Percentiles rank a stretch among this genome's conserved stretches.
Conservation (phyloP, 2,888 invertebrate species). For the Aphidoletes aphidimyza region DNA sequence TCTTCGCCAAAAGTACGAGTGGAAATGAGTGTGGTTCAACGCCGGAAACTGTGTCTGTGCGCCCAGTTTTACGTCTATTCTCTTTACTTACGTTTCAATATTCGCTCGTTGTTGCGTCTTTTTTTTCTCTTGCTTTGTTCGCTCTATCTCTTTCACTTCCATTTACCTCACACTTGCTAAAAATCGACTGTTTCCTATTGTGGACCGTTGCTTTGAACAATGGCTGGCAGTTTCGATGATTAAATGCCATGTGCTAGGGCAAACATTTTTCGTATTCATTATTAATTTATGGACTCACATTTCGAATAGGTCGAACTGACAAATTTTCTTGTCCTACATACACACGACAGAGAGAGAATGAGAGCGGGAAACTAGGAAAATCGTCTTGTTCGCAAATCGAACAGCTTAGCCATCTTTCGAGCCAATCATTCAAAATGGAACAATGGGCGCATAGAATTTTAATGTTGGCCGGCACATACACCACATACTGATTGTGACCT, state of each 20-base stretch:
- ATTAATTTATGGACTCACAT: conserved; percentile 28
- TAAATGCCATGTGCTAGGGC: neutral
- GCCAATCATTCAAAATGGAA: neutral
- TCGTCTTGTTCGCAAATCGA: neutral
- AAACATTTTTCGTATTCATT: neutral
- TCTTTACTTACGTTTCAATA: neutral
- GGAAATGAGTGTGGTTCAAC: conserved; percentile 29
- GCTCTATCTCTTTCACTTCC: neutral
- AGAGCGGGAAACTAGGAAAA: too few relatives aligned
- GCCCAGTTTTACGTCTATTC: neutral
- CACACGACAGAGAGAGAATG: too few relatives aligned
- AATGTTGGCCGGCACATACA: neutral
- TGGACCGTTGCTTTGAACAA: neutral
- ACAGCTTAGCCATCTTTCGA: neutral
- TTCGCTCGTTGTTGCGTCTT: neutral
- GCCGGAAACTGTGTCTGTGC: conserved; percentile 9
- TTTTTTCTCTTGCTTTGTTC: neutral
- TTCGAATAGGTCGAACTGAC: neutral
- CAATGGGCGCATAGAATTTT: neutral
- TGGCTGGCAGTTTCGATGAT: conserved; percentile 14
- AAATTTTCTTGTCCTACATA: neutral
- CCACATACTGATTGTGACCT: neutral
- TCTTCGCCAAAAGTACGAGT: neutral
- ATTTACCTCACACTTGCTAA: neutral
- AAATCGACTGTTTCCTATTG: neutral